Evolutionary conservation across 53 echinoderm and acorn worm genomes (phyloP).

Genomic region (Henricia sp.): DNA sequence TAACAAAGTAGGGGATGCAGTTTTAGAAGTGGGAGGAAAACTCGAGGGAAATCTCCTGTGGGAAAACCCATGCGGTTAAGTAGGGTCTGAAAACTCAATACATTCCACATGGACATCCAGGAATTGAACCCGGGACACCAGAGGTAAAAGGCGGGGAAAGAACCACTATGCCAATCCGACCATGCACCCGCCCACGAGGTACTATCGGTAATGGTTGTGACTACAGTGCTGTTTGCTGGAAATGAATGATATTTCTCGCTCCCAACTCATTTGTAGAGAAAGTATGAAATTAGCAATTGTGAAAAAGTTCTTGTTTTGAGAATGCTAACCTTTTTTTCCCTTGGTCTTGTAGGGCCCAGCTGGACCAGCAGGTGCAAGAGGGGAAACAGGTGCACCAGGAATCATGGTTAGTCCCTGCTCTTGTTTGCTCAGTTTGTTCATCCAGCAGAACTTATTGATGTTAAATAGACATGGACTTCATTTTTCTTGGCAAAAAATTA

Average conservation of each 20-base stretch:
- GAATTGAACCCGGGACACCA: too few relatives aligned
- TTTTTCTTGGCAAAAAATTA: too few relatives aligned
- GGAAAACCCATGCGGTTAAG: too few relatives aligned
- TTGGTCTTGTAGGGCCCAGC: constrained; percentile 72
- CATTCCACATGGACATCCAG: not conserved
- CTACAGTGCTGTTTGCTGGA: not conserved
- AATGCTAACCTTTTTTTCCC: not conserved
- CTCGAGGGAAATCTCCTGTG: too few relatives aligned
- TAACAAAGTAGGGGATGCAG: too few relatives aligned
- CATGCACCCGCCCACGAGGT: not conserved
- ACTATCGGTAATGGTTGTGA: not conserved
- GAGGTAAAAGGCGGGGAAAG: too few relatives aligned
- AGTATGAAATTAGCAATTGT: too few relatives aligned
- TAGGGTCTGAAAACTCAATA: too few relatives aligned
- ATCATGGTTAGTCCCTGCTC: not conserved
- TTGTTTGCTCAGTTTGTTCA: not conserved
- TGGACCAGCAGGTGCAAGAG: constrained; percentile 64
- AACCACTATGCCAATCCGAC: too few relatives aligned
- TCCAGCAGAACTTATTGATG: too few relatives aligned
- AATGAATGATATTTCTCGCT: not conserved
- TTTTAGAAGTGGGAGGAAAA: too few relatives aligned
- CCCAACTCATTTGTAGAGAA: not conserved
- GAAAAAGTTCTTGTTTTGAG: not conserved
- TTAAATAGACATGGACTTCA: too few relatives aligned
- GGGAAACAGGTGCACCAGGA: constrained; percentile 54